A percentile compares a stretch with the other conserved stretches of the same genome.
phyloP scores from a whole-genome alignment of 2,888 invertebrate genomes.

The Ischnura elegans region DNA sequence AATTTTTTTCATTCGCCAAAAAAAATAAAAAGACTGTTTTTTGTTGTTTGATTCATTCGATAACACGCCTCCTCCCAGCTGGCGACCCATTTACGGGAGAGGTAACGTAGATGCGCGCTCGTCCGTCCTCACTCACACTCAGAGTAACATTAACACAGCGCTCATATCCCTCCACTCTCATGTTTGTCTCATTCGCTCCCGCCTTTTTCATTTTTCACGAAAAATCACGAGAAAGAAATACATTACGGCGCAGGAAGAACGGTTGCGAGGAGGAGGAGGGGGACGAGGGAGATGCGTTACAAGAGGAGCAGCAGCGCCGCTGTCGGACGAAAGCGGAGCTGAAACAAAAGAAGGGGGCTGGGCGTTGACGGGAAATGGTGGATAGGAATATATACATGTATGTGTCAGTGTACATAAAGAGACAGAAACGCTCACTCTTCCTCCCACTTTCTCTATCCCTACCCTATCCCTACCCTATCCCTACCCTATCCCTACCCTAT shows the following conservation, averaged over 20 bases:
- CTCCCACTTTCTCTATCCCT: neutral
- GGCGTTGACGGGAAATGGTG: neutral
- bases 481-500: too few species aligned
- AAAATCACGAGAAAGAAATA: neutral
- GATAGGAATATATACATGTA: neutral
- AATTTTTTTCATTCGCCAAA: neutral
- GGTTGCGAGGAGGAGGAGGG: neutral
- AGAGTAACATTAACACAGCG: neutral
- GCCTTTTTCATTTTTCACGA: neutral
- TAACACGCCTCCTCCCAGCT: neutral
- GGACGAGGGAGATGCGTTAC: neutral
- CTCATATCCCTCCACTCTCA: neutral
- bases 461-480: too few species aligned
- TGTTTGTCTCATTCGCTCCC: neutral
- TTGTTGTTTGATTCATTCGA: neutral
- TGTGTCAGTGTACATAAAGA: neutral
- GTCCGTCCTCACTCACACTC: neutral
- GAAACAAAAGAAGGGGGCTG: neutral
- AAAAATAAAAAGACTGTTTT: neutral
- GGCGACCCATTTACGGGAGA: neutral
- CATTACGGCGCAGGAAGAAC: neutral
- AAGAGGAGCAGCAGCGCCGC: conserved; percentile 12
- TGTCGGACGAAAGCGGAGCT: neutral
- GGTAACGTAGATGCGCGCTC: neutral
- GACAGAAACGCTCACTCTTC: neutral